Base-by-base conservation (phyloP, 2,113 vertebrate species). In the Cryptoleucopteryx plumbea region DNA sequence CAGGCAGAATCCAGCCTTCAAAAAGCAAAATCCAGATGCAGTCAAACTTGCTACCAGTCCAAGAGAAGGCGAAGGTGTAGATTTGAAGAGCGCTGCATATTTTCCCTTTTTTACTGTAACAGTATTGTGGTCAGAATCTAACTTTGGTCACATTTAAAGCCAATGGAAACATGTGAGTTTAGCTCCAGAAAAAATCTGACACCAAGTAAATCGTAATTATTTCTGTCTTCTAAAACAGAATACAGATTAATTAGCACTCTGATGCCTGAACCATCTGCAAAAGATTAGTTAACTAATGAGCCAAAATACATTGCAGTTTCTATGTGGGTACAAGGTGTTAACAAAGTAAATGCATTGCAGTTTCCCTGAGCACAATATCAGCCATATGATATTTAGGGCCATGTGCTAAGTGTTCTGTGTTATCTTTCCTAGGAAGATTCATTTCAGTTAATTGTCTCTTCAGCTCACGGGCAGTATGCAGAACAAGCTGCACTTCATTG, bases 251-350 rank as follows among this genome's bases (percentile, higher is more conserved):
- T 96, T 93, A 96, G 90, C 88, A 63, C 86, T 92, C 73, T 72
- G 43, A 65, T 88, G 58, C 53, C 82, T 91, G 85, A 88, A 88
- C 93, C 92, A 94, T 95, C 71, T 95, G 93, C 74, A 84, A 91
- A 95, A 93, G 90, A 96, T 95, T 92, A 93, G 83, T 75, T 92
- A 83, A 90, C 81, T 92, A 95, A 94, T 96, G 94, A 96, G 89
- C 61, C 88, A 94, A 93, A 97, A 90, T 70, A 82, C 70, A 79
- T 77, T 80, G 67, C 88, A 86, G 63, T 68, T 73, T 96, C 92
- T 95, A 25, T 19, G 92, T 83, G 89, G 83, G 84, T 82, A 94
- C 70, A 93, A 79, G 84, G 68, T 91, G 73, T n/a, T 94, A 94
- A 82, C 62, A 74, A 85, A 94, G 38, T 43, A 93, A 94, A 94